These are phyloP conservation scores for Herpailurus yagouaroundi DNA, from an alignment of 2,113 vertebrate genomes.

Conservation along the genomic window DNA sequence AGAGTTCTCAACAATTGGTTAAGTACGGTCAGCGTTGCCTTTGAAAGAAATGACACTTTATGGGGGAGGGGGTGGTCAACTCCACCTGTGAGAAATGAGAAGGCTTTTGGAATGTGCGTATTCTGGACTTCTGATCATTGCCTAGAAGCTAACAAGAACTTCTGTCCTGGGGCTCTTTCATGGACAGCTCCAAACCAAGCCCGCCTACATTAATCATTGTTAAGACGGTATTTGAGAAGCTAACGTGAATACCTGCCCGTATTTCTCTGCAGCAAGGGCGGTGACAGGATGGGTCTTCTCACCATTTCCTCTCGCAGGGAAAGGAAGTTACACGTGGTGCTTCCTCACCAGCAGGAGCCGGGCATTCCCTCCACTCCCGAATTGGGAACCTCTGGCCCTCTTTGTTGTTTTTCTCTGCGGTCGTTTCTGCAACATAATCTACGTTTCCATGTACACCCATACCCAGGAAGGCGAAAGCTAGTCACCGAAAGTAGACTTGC, in stretches of 20 bases:
- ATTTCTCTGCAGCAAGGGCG: background rate
- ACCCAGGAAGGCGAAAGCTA: conserved; percentile 27
- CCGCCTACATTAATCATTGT: background rate
- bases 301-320: background rate
- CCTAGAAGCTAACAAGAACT: background rate
- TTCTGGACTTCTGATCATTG: background rate
- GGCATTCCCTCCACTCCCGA: conserved; percentile 37
- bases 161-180: background rate
- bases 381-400: conserved; percentile 25
- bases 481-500: background rate
- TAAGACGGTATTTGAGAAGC: background rate
- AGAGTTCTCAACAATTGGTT: background rate
- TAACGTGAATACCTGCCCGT: too few species aligned
- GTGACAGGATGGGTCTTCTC: background rate
- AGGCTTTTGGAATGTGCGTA: background rate
- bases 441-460: background rate
- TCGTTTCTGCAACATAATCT: conserved; percentile 8
- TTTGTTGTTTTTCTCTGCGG: background rate
- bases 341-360: background rate
- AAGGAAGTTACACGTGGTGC: background rate
- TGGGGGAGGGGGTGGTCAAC: background rate
- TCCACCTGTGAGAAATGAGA: background rate
- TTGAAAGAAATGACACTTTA: background rate
- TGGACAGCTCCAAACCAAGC: too few species aligned
- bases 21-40: background rate